Conservation (phyloP, 1,140 invertebrate genomes). For the Caerostris extrusa region DNA sequence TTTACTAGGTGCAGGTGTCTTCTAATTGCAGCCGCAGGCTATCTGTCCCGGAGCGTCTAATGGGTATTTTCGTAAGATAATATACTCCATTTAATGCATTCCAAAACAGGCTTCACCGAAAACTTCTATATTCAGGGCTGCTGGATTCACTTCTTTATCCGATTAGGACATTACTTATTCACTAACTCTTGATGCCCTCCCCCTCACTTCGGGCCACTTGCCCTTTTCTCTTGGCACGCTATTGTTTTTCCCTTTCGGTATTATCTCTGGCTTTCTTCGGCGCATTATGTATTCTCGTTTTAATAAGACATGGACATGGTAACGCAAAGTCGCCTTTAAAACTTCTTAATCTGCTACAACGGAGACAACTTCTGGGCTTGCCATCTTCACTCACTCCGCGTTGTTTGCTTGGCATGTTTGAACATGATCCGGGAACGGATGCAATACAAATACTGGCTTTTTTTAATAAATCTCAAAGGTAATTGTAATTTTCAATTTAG, state of each 20-base stretch:
- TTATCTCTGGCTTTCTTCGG: constrained; percentile 63
- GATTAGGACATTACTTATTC: constrained; percentile 76
- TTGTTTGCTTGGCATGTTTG: constrained; percentile 19
- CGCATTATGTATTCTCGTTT: constrained; percentile 74
- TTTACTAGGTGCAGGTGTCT: constrained; percentile 65
- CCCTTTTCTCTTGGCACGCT: constrained; percentile 24
- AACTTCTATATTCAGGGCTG: neutral
- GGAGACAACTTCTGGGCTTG: constrained; percentile 1
- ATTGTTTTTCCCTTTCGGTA: constrained; percentile 71
- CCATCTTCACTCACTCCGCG: neutral
- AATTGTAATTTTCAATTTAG: constrained; percentile 3
- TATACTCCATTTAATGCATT: constrained; percentile 72
- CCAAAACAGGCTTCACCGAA: constrained; percentile 58
- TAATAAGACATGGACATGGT: constrained; percentile 72
- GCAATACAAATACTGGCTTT: constrained; percentile 9
- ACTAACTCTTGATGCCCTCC: constrained; percentile 60
- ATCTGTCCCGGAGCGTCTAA: constrained; percentile 59
- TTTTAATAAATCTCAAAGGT: neutral
- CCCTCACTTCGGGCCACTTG: constrained; percentile 34
- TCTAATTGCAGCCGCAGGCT: constrained; percentile 60
- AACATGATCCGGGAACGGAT: neutral
- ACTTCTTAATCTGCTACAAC: constrained; percentile 72
- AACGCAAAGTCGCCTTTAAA: constrained; percentile 58
- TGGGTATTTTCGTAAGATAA: constrained; percentile 64
- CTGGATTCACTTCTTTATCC: constrained; percentile 71